Base-by-base conservation (phyloP, 2,888 invertebrate species). In the Melinaea menophilus region DNA sequence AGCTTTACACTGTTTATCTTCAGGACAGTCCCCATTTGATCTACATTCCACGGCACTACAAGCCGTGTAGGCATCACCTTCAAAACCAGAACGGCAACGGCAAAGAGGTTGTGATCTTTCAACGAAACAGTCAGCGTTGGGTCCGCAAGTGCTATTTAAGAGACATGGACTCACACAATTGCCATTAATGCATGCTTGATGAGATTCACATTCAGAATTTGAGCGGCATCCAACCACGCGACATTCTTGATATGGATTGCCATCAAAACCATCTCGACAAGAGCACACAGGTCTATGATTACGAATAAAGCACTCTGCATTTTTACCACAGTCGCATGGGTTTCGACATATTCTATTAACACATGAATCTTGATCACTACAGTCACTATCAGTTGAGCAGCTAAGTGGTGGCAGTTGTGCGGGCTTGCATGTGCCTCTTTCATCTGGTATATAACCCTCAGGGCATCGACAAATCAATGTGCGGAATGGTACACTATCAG, bases 391-490 rank as follows among this genome's bases (percentile, higher is more conserved):
- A 7, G 93, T 91, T 22, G 94, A 93, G 77, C 98, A 98, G 57
- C 96, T 95, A 71, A 93, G 93, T 67, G 94, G 92, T 79, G 94
- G 93, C 65, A 95, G 84, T 58, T 94, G 87, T 41, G 95, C 93
- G 62, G 95, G 93, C 76, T 93, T 94, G 77, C 97, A 97, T 77
- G 95, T 93, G 64, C 96, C 96, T 72, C 93, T 93, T 71, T 94
- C 92, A 75, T 96, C 94, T 0, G 96, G 95, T 67, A 96, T 94
- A 92, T 94, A 96, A 56, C 96, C 95, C 73, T 95, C 95, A 0
- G 96, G 96, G 75, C 97, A 97, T 63, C 95, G 95, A 79, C 97
- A 97, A 56, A 96, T 95, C 93, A 97, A 94, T 3, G 97, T 97
- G 70, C 97, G 91, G 60, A 97, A 95, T 33, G 97, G 97, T 51